Conservation (phyloP, 2,888 invertebrate genomes). For the Monochamus alternatus region DNA sequence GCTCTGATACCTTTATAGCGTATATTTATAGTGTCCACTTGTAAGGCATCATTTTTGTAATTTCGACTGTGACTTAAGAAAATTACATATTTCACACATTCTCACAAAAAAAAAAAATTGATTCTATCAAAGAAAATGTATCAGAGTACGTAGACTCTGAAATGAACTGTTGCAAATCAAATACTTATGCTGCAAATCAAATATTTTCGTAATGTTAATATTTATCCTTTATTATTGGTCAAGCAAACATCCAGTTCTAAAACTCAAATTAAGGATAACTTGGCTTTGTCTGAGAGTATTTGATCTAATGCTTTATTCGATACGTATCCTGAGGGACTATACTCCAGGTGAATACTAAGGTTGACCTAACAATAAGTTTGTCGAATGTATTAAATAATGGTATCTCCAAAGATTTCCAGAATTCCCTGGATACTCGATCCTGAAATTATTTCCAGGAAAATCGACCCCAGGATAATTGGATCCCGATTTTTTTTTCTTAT, state of each 20-base stretch:
- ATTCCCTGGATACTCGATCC: conserved; percentile 1
- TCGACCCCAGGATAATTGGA: background rate
- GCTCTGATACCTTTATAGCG: too few species aligned
- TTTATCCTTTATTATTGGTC: too few species aligned
- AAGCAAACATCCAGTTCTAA: conserved; percentile 3
- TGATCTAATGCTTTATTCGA: conserved; percentile 27
- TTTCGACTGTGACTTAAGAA: too few species aligned
- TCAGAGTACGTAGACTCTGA: too few species aligned
- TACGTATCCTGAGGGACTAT: conserved; percentile 10
- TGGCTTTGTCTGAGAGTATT: conserved; percentile 13
- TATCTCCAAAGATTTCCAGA: conserved; percentile 3
- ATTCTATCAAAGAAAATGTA: too few species aligned
- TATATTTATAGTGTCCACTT: too few species aligned
- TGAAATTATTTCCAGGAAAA: conserved; percentile 10
- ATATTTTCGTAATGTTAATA: too few species aligned
- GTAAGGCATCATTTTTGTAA: too few species aligned
- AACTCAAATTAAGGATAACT: conserved; percentile 11
- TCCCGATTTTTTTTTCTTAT: background rate
- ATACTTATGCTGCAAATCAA: too few species aligned
- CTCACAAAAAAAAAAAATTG: too few species aligned
- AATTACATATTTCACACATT: too few species aligned
- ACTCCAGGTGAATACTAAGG: conserved; percentile 25
- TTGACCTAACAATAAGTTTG: conserved; percentile 23
- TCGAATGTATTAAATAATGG: conserved; percentile 24
- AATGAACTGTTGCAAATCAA: too few species aligned